Evolutionary conservation across 2,113 vertebrate species (phyloP), one percentile per base, ranked within the genome.

Genomic region (Eidolon helvum): DNA sequence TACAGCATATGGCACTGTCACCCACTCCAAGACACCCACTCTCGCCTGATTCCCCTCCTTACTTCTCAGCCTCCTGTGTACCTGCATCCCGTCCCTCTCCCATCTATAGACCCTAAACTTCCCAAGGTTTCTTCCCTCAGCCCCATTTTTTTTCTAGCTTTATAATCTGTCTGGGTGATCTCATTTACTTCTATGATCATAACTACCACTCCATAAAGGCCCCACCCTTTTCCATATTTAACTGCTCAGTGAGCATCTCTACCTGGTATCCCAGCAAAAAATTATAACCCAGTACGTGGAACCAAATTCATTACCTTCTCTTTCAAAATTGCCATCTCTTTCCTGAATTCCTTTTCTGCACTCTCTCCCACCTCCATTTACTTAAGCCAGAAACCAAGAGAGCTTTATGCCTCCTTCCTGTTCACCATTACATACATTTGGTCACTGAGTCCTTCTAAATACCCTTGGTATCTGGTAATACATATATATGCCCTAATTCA

Each of bases 401-500:
- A 10, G 10, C n/a, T 19, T 50, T 65, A 65, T 22, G 48, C 2
- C 43, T 63, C 9, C 43, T 50, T 71, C 69, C 45, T 5, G 16
- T 16, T 59, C n/a, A 66, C 22, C 24, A 19, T 16, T 14, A 7
- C 0, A 12, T 22, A 33, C 18, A 35, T 30, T 40, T 91, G 57
- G 43, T 55, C 50, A 40, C n/a, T 7, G 12, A 45, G 45, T 24
- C 10, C 5, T 86, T 68, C 45, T 43, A 91, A 22, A 35, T 5
- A 40, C 26, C 45, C 5, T 7, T n/a, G 61, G 63, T n/a, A 59
- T 9, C 59, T 68, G 59, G 28, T 48, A 11, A 66, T 19, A 3
- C 18, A 22, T 0, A 38, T 28, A 53, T 6, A 0, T 18, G 16
- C 5, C 16, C 45, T 45, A 9, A 16, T 14, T 26, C 10, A 21